Base-by-base conservation (phyloP, 2,888 invertebrate genomes). In the Scaeva pyrastri region DNA sequence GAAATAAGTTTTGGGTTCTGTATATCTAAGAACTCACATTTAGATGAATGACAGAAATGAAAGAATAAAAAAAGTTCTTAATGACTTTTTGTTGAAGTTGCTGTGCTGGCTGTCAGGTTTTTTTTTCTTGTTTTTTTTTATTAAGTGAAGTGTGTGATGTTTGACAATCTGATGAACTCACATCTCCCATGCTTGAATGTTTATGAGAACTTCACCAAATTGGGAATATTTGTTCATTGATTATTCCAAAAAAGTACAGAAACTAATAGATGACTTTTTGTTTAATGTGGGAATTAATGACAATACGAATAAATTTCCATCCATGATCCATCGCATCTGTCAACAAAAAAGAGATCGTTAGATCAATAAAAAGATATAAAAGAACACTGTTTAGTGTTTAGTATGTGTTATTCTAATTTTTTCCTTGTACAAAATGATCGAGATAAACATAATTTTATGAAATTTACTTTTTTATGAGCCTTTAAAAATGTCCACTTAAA, bases 271-370 rank as follows among this genome's bases (percentile, higher is more conserved):
- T 26, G 23, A 48, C 6, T 19, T 41, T 36, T 48, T 31, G 31
- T 45, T 50, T 66, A 19, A 50, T 36, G 68, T 68, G 68, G 68
- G 50, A 68, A 68, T 68, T 52, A 50, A 68, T 45, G 31, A 48
- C 45, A 48, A 16, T 45, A 45, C 5, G 64, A 52, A 50, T 19
- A 64, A 26, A 48, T 31, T 31, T 21, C 16, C 6, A 45, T 45
- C 16, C 10, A n/a, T 62, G 41, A 43, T n/a, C 43, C n/a, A 26
- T 45, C n/a, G 3, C 2, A 19, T 16, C 39, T 68, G 26, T 64
- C 45, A 64, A 64, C 19, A 3, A 21, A 43, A 14, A 41, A 21
- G 12, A 66, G 14, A 39, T 52, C 36, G 68, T 50, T 36, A 68
- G 68, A 50, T 66, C 36, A 66, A 50, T 66, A 50, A 36, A 66